Evolutionary conservation across 2,797 vertebrate genomes (phyloP), one percentile per base, ranked within the genome.

Genomic region (Nasua narica): DNA sequence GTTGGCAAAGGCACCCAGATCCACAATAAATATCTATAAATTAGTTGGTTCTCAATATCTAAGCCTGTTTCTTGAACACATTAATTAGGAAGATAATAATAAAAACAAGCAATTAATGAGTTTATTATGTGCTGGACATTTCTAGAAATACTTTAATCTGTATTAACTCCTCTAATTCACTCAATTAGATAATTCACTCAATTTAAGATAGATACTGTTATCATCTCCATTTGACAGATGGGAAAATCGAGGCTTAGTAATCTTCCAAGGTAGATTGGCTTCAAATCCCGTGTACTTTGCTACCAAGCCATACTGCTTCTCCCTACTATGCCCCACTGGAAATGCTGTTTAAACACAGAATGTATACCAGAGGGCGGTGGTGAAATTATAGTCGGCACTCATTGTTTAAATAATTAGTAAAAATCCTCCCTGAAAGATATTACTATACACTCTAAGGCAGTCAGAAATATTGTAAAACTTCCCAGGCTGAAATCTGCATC

Each of bases 401-500:
- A 77, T 88, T 84, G 56, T 81, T 25, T 21, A 86, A 83, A 67
- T 52, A 77, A 81, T 60, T 78, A 92, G 56, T 65, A 27, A 50
- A 14, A 83, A 62, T 74, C 27, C 19, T 65, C 60, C 13, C 40
- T 76, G 76, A 90, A 96, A 83, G 16, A 76, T 21, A 12, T 12
- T n/a, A 77, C 50, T 23, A 7, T 18, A 67, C 54, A 77, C 11
- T 50, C 35, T 23, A 78, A 91, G 52, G 46, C 16, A 83, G 56
- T 94, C 19, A 32, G 35, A 94, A 91, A 48, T 60, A 82, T 4
- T 78, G 32, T 58, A 72, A 97, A 96, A 88, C 52, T 90, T 46
- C 65, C n/a, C 7, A 35, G 65, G 77, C 90, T 94, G 2, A 29
- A 88, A 48, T 77, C 65, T 94, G 48, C 40, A 56, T 18, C 76